These are phyloP conservation scores for Drosophila sucinea DNA, from an alignment of 1,140 invertebrate species.

Conservation along the genomic window DNA sequence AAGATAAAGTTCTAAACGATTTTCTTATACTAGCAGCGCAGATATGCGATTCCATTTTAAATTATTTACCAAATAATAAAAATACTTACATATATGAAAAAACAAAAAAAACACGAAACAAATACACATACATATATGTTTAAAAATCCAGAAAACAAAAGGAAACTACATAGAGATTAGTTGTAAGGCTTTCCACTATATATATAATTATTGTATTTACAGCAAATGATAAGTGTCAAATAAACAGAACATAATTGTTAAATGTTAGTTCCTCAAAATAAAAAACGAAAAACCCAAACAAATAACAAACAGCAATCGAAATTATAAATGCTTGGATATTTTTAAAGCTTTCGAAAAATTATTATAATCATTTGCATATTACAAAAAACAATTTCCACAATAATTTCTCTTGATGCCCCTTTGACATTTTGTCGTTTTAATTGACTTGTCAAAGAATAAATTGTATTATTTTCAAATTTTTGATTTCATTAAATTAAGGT, in stretches of 20 bases:
- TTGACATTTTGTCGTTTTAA: slow-evolving; percentile 1
- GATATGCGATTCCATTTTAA: slow-evolving; percentile 61
- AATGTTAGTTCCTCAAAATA: slow-evolving; percentile 59
- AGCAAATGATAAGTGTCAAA: slow-evolving; percentile 32
- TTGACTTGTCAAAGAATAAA: slow-evolving; percentile 2
- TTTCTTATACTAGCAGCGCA: slow-evolving; percentile 57
- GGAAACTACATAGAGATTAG: slow-evolving; percentile 41
- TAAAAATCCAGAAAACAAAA: neutral
- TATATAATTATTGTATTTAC: slow-evolving; percentile 27
- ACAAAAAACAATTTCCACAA: slow-evolving; percentile 14
- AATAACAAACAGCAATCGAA: slow-evolving; percentile 34
- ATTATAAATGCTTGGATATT: slow-evolving; percentile 44
- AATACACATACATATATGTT: slow-evolving; percentile 36
- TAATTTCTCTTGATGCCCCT: neutral
- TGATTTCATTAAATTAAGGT: slow-evolving; percentile 32
- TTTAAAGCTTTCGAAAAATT: slow-evolving; percentile 39
- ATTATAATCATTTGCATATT: slow-evolving; percentile 33
- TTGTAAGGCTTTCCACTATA: slow-evolving; percentile 58
- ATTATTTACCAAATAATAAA: slow-evolving; percentile 52
- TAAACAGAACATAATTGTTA: slow-evolving; percentile 42
- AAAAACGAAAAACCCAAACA: slow-evolving; percentile 1
- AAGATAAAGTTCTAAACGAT: slow-evolving; percentile 51
- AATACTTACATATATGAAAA: slow-evolving; percentile 2
- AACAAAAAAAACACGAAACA: slow-evolving; percentile 14
- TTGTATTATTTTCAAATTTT: slow-evolving; percentile 8